Evolutionary conservation across 2,113 vertebrate species (phyloP).

Genomic region (Sinosuthora webbiana): DNA sequence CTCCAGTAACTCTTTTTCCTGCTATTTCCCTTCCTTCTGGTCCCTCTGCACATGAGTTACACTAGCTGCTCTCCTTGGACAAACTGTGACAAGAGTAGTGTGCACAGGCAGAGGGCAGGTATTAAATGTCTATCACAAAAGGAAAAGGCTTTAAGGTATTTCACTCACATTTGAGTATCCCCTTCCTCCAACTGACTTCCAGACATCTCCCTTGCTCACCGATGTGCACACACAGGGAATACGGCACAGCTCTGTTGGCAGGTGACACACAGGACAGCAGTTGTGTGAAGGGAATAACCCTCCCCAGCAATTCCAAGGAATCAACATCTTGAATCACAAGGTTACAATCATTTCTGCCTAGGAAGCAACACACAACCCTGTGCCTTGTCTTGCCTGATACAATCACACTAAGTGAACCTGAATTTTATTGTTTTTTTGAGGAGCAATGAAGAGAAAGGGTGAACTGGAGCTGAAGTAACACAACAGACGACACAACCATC

Average conservation of each 20-base stretch:
- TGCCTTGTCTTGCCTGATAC: not conserved
- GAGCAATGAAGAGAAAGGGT: not conserved
- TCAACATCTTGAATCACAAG: not conserved
- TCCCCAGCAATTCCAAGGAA: not conserved
- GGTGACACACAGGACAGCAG: rapidly evolving
- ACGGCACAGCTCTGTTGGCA: not conserved
- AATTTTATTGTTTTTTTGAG: not conserved
- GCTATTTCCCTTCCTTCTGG: not conserved
- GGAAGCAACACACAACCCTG: not conserved
- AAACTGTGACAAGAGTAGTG: not conserved
- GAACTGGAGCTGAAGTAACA: conserved; percentile 12
- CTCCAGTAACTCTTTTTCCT: not conserved
- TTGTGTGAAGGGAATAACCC: not conserved
- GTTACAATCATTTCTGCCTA: not conserved
- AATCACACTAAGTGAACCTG: not conserved
- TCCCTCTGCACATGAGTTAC: not conserved
- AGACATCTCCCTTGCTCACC: not conserved
- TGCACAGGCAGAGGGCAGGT: not conserved
- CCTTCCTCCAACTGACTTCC: not conserved
- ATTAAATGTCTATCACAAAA: not conserved
- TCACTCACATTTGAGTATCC: not conserved
- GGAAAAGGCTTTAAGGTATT: not conserved
- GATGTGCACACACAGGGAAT: rapidly evolving
- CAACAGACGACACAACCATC: not conserved
- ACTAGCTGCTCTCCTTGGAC: not conserved